These are phyloP conservation scores for Gambusia yucatana DNA, from an alignment of 2,797 vertebrate species.

Conservation along the genomic window DNA sequence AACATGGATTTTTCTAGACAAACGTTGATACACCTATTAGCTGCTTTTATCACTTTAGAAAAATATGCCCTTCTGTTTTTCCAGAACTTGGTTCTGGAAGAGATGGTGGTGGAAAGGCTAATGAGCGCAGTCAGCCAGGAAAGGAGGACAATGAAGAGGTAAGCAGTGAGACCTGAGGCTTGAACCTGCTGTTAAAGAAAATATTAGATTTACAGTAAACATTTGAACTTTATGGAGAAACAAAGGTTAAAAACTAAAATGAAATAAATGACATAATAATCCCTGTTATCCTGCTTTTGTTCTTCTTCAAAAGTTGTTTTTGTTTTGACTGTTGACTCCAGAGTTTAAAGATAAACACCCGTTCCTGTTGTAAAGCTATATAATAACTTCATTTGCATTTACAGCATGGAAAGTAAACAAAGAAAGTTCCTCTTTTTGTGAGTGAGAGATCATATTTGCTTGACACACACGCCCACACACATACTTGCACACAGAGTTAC, in stretches of 20 bases:
- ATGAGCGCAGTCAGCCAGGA: slow-evolving; percentile 88
- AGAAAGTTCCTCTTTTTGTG: slow-evolving; percentile 25
- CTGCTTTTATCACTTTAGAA: neutral
- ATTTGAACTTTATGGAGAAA: neutral
- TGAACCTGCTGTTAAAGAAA: neutral
- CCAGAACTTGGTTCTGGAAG: slow-evolving; percentile 68
- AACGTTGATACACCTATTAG: neutral
- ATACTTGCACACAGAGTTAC: neutral
- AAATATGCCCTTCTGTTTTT: neutral
- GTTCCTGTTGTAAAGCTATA: neutral
- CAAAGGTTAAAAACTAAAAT: neutral
- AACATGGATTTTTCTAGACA: too few species aligned
- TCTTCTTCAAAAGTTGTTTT: neutral
- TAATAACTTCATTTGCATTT: neutral
- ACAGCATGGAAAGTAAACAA: neutral
- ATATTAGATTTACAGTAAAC: neutral
- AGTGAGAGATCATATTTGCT: neutral
- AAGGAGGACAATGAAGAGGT: slow-evolving; percentile 93
- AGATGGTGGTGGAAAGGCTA: slow-evolving; percentile 88
- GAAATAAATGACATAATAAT: neutral
- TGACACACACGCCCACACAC: neutral
- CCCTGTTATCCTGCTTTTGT: neutral
- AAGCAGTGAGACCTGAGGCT: neutral
- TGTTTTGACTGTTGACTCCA: neutral
- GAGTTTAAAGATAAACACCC: neutral